phyloP scores from a whole-genome alignment of 1,140 invertebrate species.

The Scaptomyza hsui region DNA sequence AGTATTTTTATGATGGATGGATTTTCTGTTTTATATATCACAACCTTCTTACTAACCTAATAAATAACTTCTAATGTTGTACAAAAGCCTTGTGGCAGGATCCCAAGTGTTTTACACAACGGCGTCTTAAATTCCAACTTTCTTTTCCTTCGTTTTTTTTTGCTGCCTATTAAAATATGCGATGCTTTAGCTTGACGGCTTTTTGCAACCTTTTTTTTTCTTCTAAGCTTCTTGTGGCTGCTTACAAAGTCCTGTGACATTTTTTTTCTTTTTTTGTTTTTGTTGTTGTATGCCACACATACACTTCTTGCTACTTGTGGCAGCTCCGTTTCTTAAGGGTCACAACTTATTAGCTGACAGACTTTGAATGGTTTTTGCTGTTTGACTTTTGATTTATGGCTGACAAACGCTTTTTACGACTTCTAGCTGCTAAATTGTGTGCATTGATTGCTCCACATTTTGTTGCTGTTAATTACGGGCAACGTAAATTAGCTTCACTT shows the following conservation, averaged over 20 bases:
- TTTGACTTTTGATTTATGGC: constrained; percentile 33
- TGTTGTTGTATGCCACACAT: background rate
- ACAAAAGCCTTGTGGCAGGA: too few relatives aligned
- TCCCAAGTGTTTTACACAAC: too few relatives aligned
- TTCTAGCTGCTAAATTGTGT: constrained; percentile 22
- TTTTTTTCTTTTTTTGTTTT: background rate
- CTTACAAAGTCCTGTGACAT: background rate
- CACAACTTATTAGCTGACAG: constrained; percentile 32
- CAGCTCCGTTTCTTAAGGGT: background rate
- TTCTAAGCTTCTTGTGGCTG: background rate
- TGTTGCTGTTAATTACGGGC: constrained; percentile 44
- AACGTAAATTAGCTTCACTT: constrained; percentile 35
- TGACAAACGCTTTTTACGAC: constrained; percentile 30
- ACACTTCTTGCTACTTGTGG: background rate
- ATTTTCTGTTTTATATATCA: too few relatives aligned
- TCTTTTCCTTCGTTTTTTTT: too few relatives aligned
- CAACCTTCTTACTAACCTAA: too few relatives aligned
- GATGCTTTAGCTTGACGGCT: too few relatives aligned
- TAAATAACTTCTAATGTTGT: too few relatives aligned
- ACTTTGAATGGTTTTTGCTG: constrained; percentile 15
- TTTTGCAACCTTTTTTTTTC: background rate
- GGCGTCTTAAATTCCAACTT: too few relatives aligned
- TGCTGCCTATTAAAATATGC: too few relatives aligned
- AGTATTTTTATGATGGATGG: too few relatives aligned
- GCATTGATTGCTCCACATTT: constrained; percentile 44